phyloP scores from a whole-genome alignment of 2,113 vertebrate genomes.

The Scopus umbretta region DNA sequence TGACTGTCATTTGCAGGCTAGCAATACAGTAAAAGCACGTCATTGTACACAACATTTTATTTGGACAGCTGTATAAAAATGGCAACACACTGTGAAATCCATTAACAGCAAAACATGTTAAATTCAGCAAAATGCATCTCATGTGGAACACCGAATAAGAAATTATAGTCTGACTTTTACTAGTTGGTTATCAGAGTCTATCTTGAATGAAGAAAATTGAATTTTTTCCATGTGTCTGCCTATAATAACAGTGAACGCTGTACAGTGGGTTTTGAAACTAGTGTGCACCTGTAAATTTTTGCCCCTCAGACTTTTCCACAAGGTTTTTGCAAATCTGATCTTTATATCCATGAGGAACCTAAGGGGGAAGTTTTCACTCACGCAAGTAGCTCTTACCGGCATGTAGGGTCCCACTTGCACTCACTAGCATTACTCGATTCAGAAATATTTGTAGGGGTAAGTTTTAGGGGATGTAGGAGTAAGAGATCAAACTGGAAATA shows the following conservation, averaged over 20 bases:
- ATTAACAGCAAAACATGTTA: slow-evolving; percentile 63
- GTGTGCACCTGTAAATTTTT: not conserved
- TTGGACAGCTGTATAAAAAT: slow-evolving; percentile 63
- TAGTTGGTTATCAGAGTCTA: slow-evolving; percentile 55
- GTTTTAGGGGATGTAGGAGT: not conserved
- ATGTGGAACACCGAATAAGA: slow-evolving; percentile 60
- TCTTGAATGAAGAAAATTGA: slow-evolving; percentile 31
- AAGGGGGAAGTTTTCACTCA: not conserved
- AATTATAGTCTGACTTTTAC: slow-evolving; percentile 58
- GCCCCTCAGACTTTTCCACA: not conserved
- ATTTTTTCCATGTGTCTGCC: not conserved
- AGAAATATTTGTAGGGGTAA: not conserved
- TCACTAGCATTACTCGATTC: not conserved
- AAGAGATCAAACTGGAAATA: not conserved
- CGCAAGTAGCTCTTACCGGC: not conserved
- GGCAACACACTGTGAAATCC: slow-evolving; percentile 63
- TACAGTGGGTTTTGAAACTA: not conserved
- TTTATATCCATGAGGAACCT: not conserved
- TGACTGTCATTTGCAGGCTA: slow-evolving; percentile 28
- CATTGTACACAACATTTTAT: slow-evolving; percentile 39
- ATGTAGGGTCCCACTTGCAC: not conserved
- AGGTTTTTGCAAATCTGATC: not conserved
- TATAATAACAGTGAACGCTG: not conserved
- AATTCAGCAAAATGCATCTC: slow-evolving; percentile 62
- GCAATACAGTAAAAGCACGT: slow-evolving; percentile 29